Evolutionary conservation across 2,797 vertebrate species (phyloP), one percentile per base, ranked within the genome.

Genomic region (Schizopygopsis pylzovi): DNA sequence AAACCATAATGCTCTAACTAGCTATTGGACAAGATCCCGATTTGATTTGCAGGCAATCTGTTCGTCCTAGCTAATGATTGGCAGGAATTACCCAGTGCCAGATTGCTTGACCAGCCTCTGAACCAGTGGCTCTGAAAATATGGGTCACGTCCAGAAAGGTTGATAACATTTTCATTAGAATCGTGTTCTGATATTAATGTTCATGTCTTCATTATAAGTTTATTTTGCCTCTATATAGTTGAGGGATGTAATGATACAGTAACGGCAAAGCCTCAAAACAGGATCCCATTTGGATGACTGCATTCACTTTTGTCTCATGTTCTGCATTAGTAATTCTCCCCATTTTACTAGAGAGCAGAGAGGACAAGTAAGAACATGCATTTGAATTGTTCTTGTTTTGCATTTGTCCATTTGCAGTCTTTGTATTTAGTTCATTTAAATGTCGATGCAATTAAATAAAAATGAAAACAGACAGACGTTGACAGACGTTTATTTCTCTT

Each of bases 11-110:
- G 56, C 70, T 81, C 71, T 54, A 45, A n/a, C 67, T 75, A 56
- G 22, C 45, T 79, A 72, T 77, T 83, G 83, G 72, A 84, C 41
- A 81, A 80, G 68, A 79, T 79, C 45, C 25, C 12, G 25, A 79
- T 84, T 79, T 78, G 65, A 82, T 83, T 82, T 7, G 52, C n/a
- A 43, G 59, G 28, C 77, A 25, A 18, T 77, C 73, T 49, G 67
- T 73, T 75, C 1, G 12, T 52, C 20, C n/a, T 61, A 56, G 70
- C 63, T 79, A 63, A 79, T 39, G 25, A 78, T 63, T 79, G 22
- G 67, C 79, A 47, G 52, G 79, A 79, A 77, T 67, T 10, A 77
- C 22, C 59, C 67, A 20, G 45, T 83, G 15, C 59, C 59, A 65
- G 59, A 83, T 77, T 83, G 45, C 82, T 72, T 52, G 22, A 70